A percentile compares a stretch with the other conserved stretches of the same genome.
phyloP scores from a whole-genome alignment of 1,140 invertebrate genomes.

The Macrosteles quadrilineatus region DNA sequence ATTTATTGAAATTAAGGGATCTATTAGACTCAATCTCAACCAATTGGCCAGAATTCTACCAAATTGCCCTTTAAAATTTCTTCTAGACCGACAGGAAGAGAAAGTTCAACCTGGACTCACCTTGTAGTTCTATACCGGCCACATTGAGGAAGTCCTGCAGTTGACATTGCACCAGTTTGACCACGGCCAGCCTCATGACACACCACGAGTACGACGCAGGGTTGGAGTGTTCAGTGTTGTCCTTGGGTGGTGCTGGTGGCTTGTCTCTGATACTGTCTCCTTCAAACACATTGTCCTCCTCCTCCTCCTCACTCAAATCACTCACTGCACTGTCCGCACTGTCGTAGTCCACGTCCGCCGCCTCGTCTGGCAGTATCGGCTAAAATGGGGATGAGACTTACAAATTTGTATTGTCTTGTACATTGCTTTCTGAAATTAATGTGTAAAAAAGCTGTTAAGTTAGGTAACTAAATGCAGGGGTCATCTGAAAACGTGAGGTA shows the following conservation, averaged over 20 bases:
- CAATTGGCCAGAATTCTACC: too few species aligned
- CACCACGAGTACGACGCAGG: slow-evolving; percentile 90
- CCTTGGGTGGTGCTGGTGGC: slow-evolving; percentile 50
- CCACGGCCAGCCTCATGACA: slow-evolving; percentile 84
- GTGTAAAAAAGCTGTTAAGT: too few species aligned
- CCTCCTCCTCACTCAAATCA: slow-evolving; percentile 72
- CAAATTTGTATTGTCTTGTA: too few species aligned
- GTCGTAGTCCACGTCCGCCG: slow-evolving; percentile 82
- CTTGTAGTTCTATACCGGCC: slow-evolving; percentile 88
- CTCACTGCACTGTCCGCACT: slow-evolving; percentile 81
- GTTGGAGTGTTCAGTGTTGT: slow-evolving; percentile 86
- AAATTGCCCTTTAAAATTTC: too few species aligned
- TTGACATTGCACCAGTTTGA: slow-evolving; percentile 80
- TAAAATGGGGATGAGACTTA: slow-evolving; percentile 45
- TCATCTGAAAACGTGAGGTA: too few species aligned
- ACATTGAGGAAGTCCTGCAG: slow-evolving; percentile 77
- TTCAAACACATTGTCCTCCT: slow-evolving; percentile 79
- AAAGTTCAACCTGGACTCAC: too few species aligned
- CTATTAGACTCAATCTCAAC: too few species aligned
- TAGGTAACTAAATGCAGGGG: too few species aligned
- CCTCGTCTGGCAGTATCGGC: slow-evolving; percentile 65
- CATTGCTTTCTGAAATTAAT: too few species aligned
- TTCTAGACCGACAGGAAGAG: too few species aligned
- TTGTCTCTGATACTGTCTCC: slow-evolving; percentile 55
- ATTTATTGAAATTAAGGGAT: too few species aligned